phyloP scores from a whole-genome alignment of 2,888 invertebrate genomes.

The Clusia tigrina region DNA sequence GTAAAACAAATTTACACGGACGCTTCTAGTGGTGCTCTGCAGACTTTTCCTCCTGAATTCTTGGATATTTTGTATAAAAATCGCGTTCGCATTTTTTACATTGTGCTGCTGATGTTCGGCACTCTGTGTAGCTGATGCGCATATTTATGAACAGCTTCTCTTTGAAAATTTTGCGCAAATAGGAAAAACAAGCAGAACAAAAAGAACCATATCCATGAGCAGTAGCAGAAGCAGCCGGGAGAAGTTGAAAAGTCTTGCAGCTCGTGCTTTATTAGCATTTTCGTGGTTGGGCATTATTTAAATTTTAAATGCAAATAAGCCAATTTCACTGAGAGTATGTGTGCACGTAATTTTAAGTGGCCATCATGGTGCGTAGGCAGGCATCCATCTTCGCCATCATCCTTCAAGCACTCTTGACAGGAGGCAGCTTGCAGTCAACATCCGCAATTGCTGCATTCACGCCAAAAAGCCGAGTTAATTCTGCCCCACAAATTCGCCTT shows the following conservation, averaged over 20 bases:
- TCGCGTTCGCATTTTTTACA: slow-evolving; percentile 46
- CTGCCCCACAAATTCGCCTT: neutral
- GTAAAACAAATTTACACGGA: neutral
- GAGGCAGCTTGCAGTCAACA: slow-evolving; percentile 41
- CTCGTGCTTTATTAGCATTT: slow-evolving; percentile 45
- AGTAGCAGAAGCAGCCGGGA: slow-evolving; percentile 20
- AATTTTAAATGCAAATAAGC: slow-evolving; percentile 61
- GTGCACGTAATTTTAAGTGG: slow-evolving; percentile 30
- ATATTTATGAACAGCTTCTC: slow-evolving; percentile 56
- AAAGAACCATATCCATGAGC: slow-evolving; percentile 11
- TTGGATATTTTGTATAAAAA: slow-evolving; percentile 56
- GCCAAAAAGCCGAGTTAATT: neutral
- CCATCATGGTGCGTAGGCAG: too few species aligned
- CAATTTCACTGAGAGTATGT: slow-evolving; percentile 52
- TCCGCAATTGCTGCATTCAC: neutral
- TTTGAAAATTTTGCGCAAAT: neutral
- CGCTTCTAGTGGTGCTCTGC: slow-evolving; percentile 24
- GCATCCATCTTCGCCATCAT: too few species aligned
- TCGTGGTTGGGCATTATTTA: slow-evolving; percentile 58
- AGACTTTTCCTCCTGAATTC: slow-evolving; percentile 49
- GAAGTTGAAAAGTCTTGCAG: slow-evolving; percentile 43
- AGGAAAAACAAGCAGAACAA: neutral
- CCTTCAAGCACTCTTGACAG: slow-evolving; percentile 33
- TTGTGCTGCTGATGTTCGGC: slow-evolving; percentile 33
- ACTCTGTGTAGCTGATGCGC: slow-evolving; percentile 48